Evolutionary conservation across 2,888 invertebrate species (phyloP).

Genomic region (Drosophila meridionalis): DNA sequence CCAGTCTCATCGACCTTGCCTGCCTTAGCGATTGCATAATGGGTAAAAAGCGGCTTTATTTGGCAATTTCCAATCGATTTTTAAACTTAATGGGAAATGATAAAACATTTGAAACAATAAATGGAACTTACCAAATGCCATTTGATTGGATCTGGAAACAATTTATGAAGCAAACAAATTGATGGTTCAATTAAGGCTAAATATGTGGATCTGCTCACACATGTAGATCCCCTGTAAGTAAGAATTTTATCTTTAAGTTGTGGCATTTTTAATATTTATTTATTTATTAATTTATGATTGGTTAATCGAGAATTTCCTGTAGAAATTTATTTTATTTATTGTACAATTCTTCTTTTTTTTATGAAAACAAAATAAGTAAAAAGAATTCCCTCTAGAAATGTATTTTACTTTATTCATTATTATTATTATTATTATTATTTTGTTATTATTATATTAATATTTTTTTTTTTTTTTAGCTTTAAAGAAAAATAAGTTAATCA

Average conservation of each 20-base stretch:
- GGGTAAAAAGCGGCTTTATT: neutral
- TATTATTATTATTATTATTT: too few relatives aligned
- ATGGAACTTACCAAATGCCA: neutral
- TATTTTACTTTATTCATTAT: too few relatives aligned
- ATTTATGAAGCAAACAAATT: neutral
- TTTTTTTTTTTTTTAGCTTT: too few relatives aligned
- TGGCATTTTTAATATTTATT: neutral
- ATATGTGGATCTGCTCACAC: too few relatives aligned
- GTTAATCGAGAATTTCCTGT: too few relatives aligned
- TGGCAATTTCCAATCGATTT: neutral
- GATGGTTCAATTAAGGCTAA: neutral
- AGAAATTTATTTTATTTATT: neutral
- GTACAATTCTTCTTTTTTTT: too few relatives aligned
- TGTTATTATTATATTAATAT: too few relatives aligned
- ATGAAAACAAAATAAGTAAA: too few relatives aligned
- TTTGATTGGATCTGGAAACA: neutral
- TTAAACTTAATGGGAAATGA: conserved; percentile 3
- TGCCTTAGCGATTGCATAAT: conserved; percentile 1
- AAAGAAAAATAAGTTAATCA: too few relatives aligned
- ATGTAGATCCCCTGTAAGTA: neutral
- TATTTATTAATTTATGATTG: neutral
- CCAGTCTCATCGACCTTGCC: conserved; percentile 8
- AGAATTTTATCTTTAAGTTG: neutral
- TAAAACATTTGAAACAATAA: neutral
- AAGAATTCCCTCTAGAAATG: too few relatives aligned